Base-by-base conservation (phyloP, 2,797 vertebrate genomes). In the Calcarius lapponicus region DNA sequence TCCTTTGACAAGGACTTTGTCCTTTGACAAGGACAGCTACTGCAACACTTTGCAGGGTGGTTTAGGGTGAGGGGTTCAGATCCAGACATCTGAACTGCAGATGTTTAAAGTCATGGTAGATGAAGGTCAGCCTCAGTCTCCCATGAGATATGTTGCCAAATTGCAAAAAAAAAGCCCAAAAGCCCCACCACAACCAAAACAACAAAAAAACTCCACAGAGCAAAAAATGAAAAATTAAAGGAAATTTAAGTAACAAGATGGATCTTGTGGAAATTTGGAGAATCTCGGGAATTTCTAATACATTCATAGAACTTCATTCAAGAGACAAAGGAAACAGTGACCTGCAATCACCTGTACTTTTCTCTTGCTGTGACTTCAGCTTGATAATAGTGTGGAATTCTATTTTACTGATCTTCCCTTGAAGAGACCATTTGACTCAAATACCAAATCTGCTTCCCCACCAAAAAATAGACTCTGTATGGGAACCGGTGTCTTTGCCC, bases 381-480 rank as follows among this genome's bases (percentile, higher is more conserved):
- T 90, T 88, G 61, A 80, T 86, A 67, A 67, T 76, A 71, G 31
- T 71, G 57, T 51, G 19, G 66, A 92, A 73, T 89, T 90, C 74
- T 80, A 53, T 90, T 93, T 94, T 90, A 82, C 88, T 57, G 24
- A 81, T 72, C 60, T 90, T 80, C 14, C 15, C 65, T 92, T 89
- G 50, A 91, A 94, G 65, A 71, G 54, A 87, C 76, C 71, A 32
- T 93, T 88, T 94, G 47, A 80, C 34, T 89, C 36, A 26, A 61
- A 92, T 31, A 89, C 82, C 75, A 96, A 94, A 86, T 34, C 8
- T 72, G 79, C 45, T 83, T 65, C 13, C 32, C 18, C 53, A 64
- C 34, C 9, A 45, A 42, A 75, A 92, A 90, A 31, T 2, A 85
- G 47, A 54, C 28, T 67, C 17, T 43, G 17, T 72, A 13, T 87